Base-by-base conservation (phyloP, 2,888 invertebrate species). In the Trichopoda pennipes region DNA sequence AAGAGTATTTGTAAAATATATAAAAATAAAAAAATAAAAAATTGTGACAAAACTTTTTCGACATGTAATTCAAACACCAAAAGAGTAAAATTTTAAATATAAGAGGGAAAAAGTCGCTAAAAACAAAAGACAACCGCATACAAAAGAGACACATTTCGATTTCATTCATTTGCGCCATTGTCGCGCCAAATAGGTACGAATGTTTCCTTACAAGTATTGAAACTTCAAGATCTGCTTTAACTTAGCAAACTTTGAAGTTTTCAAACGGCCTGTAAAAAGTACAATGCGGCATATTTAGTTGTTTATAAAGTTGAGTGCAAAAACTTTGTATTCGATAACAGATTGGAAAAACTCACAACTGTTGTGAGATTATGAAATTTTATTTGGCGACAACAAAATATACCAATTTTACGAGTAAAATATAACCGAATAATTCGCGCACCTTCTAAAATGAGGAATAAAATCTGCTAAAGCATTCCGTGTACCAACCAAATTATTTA, bases 141-240 rank as follows among this genome's bases (percentile, higher is more conserved):
- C 17, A 68, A 28, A 16, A 56, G 44, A 60, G 66, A 79, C 76
- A 81, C 74, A 75, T 77, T 83, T 83, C 61, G 80, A 64, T 81
- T 84, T 80, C 72, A 81, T 81, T 84, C 83, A 81, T 83, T 81
- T 75, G 72, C 81, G 49, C 83, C 68, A 63, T 77, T 78, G 75
- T 66, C 81, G 69, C 63, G 49, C 56, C 56, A 70, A 81, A 74
- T 66, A 70, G 35, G 47, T 77, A 19, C 19, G 16, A 51, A 35
- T 16, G 49, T 49, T 28, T 35, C 8, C 19, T 10, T 21, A 32
- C 21, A 55, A 55, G 55, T 28, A 23, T 42, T 28, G 28, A 49
- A 49, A 42, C 58, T 68, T 61, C 23, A 74, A 47, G 21, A 44
- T 51, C 63, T 44, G 19, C 32, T 73, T 44, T 12, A 12, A 3